These are phyloP conservation scores for Paramisgurnus dabryanus DNA, from an alignment of 2,113 vertebrate species.

Conservation along the genomic window DNA sequence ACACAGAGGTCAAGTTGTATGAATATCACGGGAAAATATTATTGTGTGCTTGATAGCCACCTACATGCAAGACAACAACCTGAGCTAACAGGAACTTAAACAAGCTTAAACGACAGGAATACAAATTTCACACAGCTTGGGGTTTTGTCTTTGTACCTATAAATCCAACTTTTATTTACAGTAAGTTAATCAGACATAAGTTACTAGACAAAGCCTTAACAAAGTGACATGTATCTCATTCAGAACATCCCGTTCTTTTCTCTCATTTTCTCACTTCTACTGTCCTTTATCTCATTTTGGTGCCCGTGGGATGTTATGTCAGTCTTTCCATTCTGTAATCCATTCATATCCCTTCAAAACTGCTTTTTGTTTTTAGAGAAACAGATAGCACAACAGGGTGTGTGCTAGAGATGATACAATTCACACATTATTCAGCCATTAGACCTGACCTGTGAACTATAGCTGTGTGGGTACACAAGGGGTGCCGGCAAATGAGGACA, in stretches of 20 bases:
- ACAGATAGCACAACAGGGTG: not conserved
- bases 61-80: not conserved
- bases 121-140: too few relatives aligned
- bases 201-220: too few relatives aligned
- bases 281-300: not conserved
- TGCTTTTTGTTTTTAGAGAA: not conserved
- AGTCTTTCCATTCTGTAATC: constrained; percentile 12
- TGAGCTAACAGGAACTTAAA: not conserved
- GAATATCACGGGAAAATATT: not conserved
- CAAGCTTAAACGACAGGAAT: too few relatives aligned
- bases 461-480: constrained; percentile 24
- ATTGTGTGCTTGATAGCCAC: not conserved
- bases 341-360: constrained; percentile 11
- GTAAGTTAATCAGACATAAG: too few relatives aligned
- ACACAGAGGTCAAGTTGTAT: not conserved
- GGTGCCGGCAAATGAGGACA: constrained; percentile 20
- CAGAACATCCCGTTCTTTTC: not conserved
- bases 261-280: not conserved
- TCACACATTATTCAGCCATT: constrained; percentile 46
- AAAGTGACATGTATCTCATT: not conserved
- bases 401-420: constrained; percentile 39
- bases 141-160: too few relatives aligned
- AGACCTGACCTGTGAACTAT: constrained; percentile 38
- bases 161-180: too few relatives aligned
- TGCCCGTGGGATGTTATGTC: not conserved